phyloP scores from a whole-genome alignment of 2,113 vertebrate genomes.

The Antigone vipio region DNA sequence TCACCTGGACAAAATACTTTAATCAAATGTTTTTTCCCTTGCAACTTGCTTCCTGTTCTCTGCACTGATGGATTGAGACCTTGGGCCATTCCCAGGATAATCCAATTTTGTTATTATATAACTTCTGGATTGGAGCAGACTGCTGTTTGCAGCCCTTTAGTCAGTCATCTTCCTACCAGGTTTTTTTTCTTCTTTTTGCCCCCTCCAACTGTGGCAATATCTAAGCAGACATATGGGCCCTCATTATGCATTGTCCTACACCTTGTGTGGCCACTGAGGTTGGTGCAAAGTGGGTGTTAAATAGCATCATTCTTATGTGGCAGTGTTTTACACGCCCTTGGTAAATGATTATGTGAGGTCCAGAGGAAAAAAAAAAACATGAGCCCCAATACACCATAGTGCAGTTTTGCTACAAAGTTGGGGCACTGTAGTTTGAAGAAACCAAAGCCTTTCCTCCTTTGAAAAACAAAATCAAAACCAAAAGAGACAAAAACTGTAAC shows the following conservation, averaged over 20 bases:
- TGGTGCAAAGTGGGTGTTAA: not conserved
- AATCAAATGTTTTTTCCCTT: not conserved
- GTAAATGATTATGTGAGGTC: not conserved
- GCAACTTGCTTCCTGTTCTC: not conserved
- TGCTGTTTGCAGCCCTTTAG: not conserved
- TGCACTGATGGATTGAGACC: not conserved
- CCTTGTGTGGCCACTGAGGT: slow-evolving; percentile 9
- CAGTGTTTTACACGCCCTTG: not conserved
- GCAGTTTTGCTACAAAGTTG: not conserved
- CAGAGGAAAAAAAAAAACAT: not conserved
- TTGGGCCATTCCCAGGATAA: not conserved
- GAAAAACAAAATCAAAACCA: not conserved
- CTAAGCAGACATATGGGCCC: not conserved
- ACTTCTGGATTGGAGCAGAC: not conserved
- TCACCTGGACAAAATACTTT: not conserved
- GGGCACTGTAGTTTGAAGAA: not conserved
- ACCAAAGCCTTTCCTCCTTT: not conserved
- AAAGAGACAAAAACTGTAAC: not conserved
- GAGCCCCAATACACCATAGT: not conserved
- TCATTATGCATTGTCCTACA: not conserved
- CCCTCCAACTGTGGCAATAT: not conserved
- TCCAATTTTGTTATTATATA: not conserved
- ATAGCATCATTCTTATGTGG: not conserved
- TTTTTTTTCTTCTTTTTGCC: not conserved
- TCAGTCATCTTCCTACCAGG: not conserved